These are phyloP conservation scores for Megaceryle alcyon DNA, from an alignment of 2,797 vertebrate genomes.

Conservation along the genomic window DNA sequence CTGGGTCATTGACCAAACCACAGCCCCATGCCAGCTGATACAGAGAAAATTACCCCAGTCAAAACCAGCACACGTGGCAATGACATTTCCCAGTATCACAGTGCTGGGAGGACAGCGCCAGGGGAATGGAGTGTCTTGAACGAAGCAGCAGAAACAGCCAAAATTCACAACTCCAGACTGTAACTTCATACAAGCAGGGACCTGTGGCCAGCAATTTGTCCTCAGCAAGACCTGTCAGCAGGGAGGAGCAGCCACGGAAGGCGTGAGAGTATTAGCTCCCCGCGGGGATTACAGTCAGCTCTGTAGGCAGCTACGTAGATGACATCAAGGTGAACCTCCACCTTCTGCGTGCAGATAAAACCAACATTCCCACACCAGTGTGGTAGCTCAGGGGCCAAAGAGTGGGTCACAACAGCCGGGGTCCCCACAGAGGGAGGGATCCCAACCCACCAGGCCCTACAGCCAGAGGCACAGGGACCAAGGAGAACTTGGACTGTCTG, in stretches of 20 bases:
- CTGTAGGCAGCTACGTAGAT: neutral
- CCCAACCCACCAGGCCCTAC: neutral
- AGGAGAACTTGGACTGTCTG: fast-evolving
- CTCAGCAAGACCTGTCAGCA: neutral
- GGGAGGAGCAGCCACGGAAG: neutral
- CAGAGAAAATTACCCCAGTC: too few species aligned
- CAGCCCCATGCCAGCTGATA: too few species aligned
- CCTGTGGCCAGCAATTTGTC: neutral
- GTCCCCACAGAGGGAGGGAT: too few species aligned
- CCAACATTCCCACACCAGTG: neutral
- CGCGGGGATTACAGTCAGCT: neutral
- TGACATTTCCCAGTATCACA: neutral
- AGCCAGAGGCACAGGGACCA: neutral
- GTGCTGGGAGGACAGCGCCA: fast-evolving
- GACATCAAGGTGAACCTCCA: neutral
- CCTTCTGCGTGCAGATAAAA: fast-evolving
- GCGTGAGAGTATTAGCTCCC: neutral
- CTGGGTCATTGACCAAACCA: too few species aligned
- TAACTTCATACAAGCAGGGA: neutral
- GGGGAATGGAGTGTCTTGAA: neutral
- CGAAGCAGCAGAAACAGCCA: neutral
- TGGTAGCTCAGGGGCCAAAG: neutral
- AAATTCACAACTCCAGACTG: neutral
- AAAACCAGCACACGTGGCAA: neutral
- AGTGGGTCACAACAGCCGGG: neutral